A percentile compares a stretch with the other conserved stretches of the same genome.
Evolutionary conservation across 2,888 invertebrate genomes (phyloP).

Genomic region (Rutpela maculata): DNA sequence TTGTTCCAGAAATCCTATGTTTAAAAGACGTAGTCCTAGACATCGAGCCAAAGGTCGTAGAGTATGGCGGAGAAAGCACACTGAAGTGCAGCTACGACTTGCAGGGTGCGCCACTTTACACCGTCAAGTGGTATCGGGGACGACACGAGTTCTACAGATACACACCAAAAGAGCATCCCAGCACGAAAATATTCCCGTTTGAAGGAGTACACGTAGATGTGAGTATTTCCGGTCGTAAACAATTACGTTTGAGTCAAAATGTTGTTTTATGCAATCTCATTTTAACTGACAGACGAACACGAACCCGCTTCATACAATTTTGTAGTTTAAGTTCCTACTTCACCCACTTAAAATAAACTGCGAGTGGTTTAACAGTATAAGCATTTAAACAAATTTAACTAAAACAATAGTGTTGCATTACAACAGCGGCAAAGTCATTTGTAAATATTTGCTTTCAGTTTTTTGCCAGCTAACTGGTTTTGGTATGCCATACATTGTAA

Average conservation of each 20-base stretch:
- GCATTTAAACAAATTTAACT: not conserved
- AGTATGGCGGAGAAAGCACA: constrained; percentile 82
- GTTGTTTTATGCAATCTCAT: constrained; percentile 2
- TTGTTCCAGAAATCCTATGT: constrained; percentile 78
- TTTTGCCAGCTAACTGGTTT: too few species aligned
- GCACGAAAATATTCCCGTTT: constrained; percentile 83
- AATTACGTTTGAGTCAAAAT: constrained; percentile 41
- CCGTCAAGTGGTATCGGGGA: constrained; percentile 91
- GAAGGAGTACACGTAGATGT: constrained; percentile 88
- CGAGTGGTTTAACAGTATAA: constrained; percentile 2
- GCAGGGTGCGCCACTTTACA: constrained; percentile 85
- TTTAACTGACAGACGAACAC: not conserved
- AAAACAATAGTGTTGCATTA: not conserved
- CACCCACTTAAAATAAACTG: not conserved
- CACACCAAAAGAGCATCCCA: constrained; percentile 84
- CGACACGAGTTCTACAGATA: constrained; percentile 89
- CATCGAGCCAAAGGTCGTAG: constrained; percentile 82
- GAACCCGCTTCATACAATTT: not conserved
- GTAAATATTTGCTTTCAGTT: not conserved
- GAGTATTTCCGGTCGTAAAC: constrained; percentile 73
- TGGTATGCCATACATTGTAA: too few species aligned
- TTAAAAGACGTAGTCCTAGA: constrained; percentile 83
- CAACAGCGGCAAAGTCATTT: not conserved
- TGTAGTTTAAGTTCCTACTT: not conserved
- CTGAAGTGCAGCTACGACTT: constrained; percentile 86